Conservation (phyloP, 2,113 vertebrate species). For the Bubo scandiacus region DNA sequence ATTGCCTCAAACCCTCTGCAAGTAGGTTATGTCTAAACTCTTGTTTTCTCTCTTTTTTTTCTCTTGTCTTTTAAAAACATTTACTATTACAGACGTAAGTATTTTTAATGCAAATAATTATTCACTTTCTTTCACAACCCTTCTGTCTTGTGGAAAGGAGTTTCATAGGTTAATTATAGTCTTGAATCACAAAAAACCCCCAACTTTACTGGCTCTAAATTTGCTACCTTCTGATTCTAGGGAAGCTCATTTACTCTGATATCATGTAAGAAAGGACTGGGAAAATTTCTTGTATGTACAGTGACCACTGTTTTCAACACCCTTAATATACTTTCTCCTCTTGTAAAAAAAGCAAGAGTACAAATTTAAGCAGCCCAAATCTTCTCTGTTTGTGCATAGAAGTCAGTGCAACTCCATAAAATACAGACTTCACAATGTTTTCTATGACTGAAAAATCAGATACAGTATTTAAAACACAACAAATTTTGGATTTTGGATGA, state of each 20-base stretch:
- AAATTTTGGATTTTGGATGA: too few species aligned
- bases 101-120: not conserved
- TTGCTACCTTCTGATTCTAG: not conserved
- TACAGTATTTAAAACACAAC: not conserved
- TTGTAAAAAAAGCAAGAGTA: not conserved
- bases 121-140: not conserved
- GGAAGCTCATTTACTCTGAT: not conserved
- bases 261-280: not conserved
- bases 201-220: not conserved
- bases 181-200: not conserved
- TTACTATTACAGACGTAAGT: not conserved
- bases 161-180: not conserved
- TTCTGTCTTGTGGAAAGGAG: not conserved
- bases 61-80: not conserved
- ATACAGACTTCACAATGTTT: not conserved
- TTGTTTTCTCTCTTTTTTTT: not conserved
- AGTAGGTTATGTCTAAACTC: not conserved
- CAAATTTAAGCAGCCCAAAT: not conserved
- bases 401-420: not conserved
- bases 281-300: not conserved
- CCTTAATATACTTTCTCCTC: not conserved
- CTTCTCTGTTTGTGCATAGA: not conserved
- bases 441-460: not conserved
- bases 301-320: not conserved
- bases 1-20: not conserved